These are phyloP conservation scores for Solea senegalensis DNA, from an alignment of 2,113 vertebrate genomes.

Conservation along the genomic window DNA sequence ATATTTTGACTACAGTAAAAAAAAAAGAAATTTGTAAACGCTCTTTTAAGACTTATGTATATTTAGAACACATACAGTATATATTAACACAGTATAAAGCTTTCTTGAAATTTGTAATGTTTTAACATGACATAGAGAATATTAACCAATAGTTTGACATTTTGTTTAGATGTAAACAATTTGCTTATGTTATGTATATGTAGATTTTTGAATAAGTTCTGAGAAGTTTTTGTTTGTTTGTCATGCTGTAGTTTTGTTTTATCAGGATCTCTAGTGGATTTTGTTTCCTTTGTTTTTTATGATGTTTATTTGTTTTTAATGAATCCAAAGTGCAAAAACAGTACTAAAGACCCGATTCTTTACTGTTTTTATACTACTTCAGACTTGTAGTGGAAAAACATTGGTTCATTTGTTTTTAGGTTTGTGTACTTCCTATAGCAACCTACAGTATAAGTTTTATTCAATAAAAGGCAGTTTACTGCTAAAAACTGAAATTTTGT, in stretches of 20 bases:
- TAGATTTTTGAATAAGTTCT: constrained; percentile 22
- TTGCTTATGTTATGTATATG: constrained; percentile 10
- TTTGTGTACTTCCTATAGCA: constrained; percentile 55
- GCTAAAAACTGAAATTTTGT: constrained; percentile 5
- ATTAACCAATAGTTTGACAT: constrained; percentile 51
- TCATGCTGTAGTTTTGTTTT: constrained; percentile 12
- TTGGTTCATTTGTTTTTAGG: constrained; percentile 28
- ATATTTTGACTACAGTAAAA: constrained; percentile 40
- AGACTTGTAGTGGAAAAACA: constrained; percentile 42
- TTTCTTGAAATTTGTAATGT: constrained; percentile 44
- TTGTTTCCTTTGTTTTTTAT: neutral
- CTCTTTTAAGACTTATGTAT: constrained; percentile 30
- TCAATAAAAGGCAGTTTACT: constrained; percentile 62
- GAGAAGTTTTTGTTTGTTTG: neutral
- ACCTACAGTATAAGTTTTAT: constrained; percentile 43
- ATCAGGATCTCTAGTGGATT: constrained; percentile 9
- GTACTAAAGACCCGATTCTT: constrained; percentile 41
- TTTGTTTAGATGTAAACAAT: constrained; percentile 32
- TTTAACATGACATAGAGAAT: constrained; percentile 27
- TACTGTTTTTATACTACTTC: constrained; percentile 63
- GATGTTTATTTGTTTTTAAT: constrained; percentile 15
- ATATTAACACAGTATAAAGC: constrained; percentile 45
- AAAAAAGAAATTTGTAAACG: constrained; percentile 8
- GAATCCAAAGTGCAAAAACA: constrained; percentile 27
- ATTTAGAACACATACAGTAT: constrained; percentile 21